Evolutionary conservation across 1,140 invertebrate species (phyloP), one percentile per base, ranked within the genome.

Genomic region (Brachionus plicatilis): DNA sequence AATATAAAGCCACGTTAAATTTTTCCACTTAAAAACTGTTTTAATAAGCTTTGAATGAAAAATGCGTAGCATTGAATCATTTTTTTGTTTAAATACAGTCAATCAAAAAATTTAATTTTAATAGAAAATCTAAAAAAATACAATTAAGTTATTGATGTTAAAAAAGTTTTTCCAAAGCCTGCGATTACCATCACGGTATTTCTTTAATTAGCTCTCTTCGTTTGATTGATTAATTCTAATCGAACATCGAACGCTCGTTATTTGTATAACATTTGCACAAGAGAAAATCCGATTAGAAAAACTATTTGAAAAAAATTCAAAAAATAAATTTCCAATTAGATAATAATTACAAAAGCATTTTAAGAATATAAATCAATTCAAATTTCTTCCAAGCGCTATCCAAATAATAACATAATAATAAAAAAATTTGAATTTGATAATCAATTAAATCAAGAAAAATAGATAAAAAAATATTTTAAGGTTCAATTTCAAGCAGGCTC

Each of bases 301-400:
- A 68, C 66, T 68, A 68, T 68, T 41, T 68, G 66, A 43, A 72
- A 72, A 20, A 41, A 43, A n/a, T 72, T 20, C 17, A 72, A 43
- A 72, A 60, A 20, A 60, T 60, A 72, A n/a, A 20, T 72, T 72
- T 72, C 37, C 33, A 72, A 72, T 72, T 72, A 72, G 68, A 72
- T 72, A 72, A 72, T 72, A 72, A 72, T 72, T 72, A 72, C 37
- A 20, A 72, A 72, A 72, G 68, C 68, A 43, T 72, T 72, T 72
- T 72, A 72, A 43, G 68, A 72, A 41, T 72, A 72, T 72, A 43
- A 72, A 72, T 72, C 68, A 72, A 72, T 72, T 72, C 33, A 72
- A 72, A 68, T 68, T 68, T 68, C 27, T 68, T 68, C 11, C 33
- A 33, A 33, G 27, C 33, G 33, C 24, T 68, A 33, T 68, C 17